Percentiles rank a stretch among this genome's conserved stretches.
phyloP scores from a whole-genome alignment of 2,797 vertebrate species.

The Psittacula derbiana region DNA sequence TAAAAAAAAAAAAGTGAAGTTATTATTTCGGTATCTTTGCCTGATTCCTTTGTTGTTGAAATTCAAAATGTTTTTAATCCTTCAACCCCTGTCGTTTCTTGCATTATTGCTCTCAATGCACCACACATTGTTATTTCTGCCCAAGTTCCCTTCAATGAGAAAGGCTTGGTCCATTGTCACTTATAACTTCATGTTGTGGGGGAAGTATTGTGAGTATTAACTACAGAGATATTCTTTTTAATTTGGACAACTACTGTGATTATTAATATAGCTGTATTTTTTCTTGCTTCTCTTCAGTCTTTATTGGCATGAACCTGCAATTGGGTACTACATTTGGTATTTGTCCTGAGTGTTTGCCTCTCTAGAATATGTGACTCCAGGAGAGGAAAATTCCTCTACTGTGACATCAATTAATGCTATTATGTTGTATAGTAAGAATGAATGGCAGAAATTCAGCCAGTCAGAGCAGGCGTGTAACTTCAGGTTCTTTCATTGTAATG shows the following conservation, averaged over 20 bases:
- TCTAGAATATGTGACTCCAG: slow-evolving; percentile 5
- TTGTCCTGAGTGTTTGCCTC: neutral
- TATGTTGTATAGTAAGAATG: slow-evolving; percentile 37
- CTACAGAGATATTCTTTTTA: neutral
- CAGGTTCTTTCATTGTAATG: slow-evolving; percentile 32
- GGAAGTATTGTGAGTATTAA: slow-evolving; percentile 7
- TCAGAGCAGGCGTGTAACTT: slow-evolving; percentile 10
- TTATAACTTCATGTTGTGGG: neutral
- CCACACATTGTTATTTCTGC: slow-evolving; percentile 65
- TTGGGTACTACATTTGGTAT: slow-evolving; percentile 4
- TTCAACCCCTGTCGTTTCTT: slow-evolving; percentile 55
- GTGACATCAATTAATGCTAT: slow-evolving; percentile 46
- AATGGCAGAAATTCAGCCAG: slow-evolving; percentile 37
- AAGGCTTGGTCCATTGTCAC: slow-evolving; percentile 22
- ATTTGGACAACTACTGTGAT: neutral
- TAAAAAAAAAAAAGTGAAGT: neutral
- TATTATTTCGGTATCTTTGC: slow-evolving; percentile 48
- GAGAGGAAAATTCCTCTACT: slow-evolving; percentile 49
- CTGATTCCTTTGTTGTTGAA: slow-evolving; percentile 43
- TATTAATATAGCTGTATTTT: slow-evolving; percentile 25
- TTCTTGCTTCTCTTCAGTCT: slow-evolving; percentile 7
- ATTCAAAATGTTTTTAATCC: slow-evolving; percentile 57
- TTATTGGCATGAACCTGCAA: slow-evolving; percentile 9
- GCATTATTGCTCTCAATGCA: slow-evolving; percentile 37
- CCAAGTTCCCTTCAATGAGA: slow-evolving; percentile 62